Conservation (phyloP, 2,888 invertebrate genomes). For the Ferrisia virgata region DNA sequence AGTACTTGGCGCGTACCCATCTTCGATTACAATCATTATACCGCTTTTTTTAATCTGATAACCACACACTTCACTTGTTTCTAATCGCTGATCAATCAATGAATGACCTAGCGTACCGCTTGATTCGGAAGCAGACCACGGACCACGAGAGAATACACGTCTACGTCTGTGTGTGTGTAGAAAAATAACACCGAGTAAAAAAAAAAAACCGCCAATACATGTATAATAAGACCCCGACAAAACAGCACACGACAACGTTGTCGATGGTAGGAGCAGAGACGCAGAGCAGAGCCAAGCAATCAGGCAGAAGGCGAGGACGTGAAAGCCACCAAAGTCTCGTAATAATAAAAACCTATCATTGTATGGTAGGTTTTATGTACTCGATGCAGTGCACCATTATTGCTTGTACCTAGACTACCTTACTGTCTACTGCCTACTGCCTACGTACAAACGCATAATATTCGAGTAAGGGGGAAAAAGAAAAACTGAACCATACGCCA, state of each 20-base stretch:
- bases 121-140: not conserved
- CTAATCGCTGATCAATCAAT: not conserved
- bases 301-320: not conserved
- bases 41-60: not conserved
- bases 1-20: not conserved
- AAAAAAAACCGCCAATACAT: not conserved
- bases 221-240: too few species aligned
- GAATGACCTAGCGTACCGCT: not conserved
- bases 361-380: too few species aligned
- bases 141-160: too few species aligned
- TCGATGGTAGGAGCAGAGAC: not conserved
- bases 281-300: not conserved
- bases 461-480: not conserved
- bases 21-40: not conserved
- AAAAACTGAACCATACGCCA: constrained; percentile 16
- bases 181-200: too few species aligned
- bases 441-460: not conserved
- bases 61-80: not conserved
- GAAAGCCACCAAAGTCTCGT: not conserved
- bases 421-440: too few species aligned
- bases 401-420: too few species aligned
- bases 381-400: too few species aligned
- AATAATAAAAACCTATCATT: not conserved
- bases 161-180: too few species aligned
- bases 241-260: not conserved